These are phyloP conservation scores for Lagocephalus sceleratus DNA, from an alignment of 2,797 vertebrate species.

Conservation along the genomic window DNA sequence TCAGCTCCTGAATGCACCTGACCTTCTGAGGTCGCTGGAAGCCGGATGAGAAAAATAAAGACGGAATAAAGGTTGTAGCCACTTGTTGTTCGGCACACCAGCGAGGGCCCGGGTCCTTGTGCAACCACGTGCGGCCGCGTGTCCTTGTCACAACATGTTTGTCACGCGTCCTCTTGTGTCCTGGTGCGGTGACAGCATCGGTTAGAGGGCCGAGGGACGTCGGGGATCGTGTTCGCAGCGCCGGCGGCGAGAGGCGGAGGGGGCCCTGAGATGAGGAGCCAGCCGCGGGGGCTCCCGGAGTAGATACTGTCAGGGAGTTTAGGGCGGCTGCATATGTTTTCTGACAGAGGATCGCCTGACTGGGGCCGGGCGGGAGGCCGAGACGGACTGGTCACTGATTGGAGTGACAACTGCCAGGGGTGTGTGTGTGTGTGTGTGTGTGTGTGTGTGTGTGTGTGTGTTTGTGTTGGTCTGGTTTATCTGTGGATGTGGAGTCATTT, in stretches of 20 bases:
- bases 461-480: slow-evolving; percentile 8
- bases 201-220: slow-evolving; percentile 68
- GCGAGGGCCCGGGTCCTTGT: slow-evolving; percentile 12
- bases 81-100: slow-evolving; percentile 17
- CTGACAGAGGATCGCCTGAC: slow-evolving; percentile 70
- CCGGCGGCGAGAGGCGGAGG: slow-evolving; percentile 68
- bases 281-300: slow-evolving; percentile 66
- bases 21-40: slow-evolving; percentile 19
- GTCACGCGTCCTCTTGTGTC: slow-evolving; percentile 55
- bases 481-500: slow-evolving; percentile 10
- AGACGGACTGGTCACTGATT: slow-evolving; percentile 67
- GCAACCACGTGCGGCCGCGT: slow-evolving; percentile 28
- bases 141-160: slow-evolving; percentile 69
- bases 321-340: slow-evolving; percentile 68
- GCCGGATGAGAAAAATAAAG: slow-evolving; percentile 19
- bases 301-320: slow-evolving; percentile 69
- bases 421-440: slow-evolving; percentile 13
- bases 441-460: slow-evolving; percentile 12
- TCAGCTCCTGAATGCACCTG: slow-evolving; percentile 14
- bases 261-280: slow-evolving; percentile 49
- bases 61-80: slow-evolving; percentile 23
- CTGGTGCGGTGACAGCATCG: slow-evolving; percentile 73
- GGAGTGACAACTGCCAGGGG: slow-evolving; percentile 77
- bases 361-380: slow-evolving; percentile 45
- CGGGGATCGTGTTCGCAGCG: slow-evolving; percentile 67